A percentile compares a stretch with the other conserved stretches of the same genome.
These are phyloP conservation scores for Passerina amoena DNA, from an alignment of 2,113 vertebrate genomes.

Conservation along the genomic window DNA sequence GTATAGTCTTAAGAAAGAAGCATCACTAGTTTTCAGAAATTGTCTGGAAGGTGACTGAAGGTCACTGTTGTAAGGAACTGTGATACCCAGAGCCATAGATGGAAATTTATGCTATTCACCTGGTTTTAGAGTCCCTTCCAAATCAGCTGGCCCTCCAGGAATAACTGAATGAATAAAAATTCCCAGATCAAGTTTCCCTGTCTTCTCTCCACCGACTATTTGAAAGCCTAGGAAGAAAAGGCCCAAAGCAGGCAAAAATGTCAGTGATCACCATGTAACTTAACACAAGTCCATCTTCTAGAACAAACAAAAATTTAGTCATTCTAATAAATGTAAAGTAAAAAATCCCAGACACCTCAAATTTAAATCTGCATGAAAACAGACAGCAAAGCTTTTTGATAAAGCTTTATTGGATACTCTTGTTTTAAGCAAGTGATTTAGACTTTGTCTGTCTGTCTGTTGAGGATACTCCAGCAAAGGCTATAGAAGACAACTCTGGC, in stretches of 20 bases:
- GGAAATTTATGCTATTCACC: conserved; percentile 68
- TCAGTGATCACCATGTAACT: background rate
- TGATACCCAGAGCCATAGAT: background rate
- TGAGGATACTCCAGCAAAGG: background rate
- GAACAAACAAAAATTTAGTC: background rate
- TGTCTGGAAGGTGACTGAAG: background rate
- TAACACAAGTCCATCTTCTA: background rate
- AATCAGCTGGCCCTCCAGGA: conserved; percentile 91
- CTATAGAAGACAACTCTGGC: background rate
- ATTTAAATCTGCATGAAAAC: background rate
- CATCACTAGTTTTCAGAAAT: background rate
- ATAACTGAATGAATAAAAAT: conserved; percentile 90
- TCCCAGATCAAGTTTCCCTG: conserved; percentile 84
- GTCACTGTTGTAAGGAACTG: background rate
- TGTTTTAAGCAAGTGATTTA: background rate
- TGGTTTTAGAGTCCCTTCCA: conserved; percentile 88
- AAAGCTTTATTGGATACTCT: background rate
- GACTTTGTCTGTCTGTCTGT: background rate
- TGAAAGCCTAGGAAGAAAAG: conserved; percentile 85
- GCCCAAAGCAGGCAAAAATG: background rate
- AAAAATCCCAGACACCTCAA: background rate
- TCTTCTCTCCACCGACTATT: conserved; percentile 87
- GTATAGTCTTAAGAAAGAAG: background rate
- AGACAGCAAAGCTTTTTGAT: background rate
- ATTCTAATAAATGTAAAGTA: background rate